Conservation (phyloP, 2,113 vertebrate species). For the Crypturellus undulatus region DNA sequence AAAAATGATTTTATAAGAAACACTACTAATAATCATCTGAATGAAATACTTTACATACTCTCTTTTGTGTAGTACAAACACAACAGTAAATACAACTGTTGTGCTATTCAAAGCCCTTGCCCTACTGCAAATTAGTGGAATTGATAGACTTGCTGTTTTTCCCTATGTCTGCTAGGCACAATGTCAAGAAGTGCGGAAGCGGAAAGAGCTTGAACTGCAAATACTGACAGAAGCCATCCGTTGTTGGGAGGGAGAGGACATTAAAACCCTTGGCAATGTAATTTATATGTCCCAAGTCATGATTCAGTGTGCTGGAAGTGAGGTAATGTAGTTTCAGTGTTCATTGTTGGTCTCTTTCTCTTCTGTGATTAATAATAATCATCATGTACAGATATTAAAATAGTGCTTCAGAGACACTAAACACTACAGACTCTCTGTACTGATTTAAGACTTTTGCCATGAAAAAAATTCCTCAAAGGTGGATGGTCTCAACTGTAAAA, state of each 20-base stretch:
- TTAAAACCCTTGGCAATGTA: slow-evolving; percentile 92
- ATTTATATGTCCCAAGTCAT: slow-evolving; percentile 96
- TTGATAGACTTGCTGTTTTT: not conserved
- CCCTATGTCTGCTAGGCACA: slow-evolving; percentile 80
- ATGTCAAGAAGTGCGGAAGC: slow-evolving; percentile 95
- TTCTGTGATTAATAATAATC: not conserved
- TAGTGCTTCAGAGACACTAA: not conserved
- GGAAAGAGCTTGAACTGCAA: slow-evolving; percentile 96
- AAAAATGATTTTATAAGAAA: not conserved
- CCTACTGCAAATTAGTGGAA: not conserved
- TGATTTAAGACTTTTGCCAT: not conserved
- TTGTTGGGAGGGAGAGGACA: slow-evolving; percentile 97
- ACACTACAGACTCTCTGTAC: not conserved
- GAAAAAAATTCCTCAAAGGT: not conserved
- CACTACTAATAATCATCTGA: not conserved
- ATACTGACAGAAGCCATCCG: slow-evolving; percentile 94
- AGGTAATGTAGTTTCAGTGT: slow-evolving; percentile 77
- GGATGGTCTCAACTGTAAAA: not conserved
- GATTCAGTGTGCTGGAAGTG: slow-evolving; percentile 89
- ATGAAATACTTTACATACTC: not conserved
- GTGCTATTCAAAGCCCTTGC: not conserved
- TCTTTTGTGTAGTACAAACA: not conserved
- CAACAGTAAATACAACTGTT: not conserved
- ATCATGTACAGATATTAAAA: not conserved
- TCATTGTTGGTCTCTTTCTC: not conserved